Percentiles rank a stretch among this genome's conserved stretches.
phyloP scores from a whole-genome alignment of 2,113 vertebrate species.

The Rhinichthys klamathensis region DNA sequence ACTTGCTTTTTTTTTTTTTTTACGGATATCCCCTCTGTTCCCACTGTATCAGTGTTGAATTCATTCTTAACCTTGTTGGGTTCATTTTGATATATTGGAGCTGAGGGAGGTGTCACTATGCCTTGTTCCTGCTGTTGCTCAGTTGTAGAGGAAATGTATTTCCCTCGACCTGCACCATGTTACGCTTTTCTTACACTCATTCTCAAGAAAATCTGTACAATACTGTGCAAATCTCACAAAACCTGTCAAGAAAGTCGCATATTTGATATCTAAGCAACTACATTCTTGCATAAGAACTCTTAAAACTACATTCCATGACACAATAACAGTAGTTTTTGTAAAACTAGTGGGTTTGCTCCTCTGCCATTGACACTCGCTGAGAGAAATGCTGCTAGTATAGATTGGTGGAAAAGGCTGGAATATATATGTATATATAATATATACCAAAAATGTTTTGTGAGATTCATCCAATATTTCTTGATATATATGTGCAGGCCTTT shows the following conservation, averaged over 20 bases:
- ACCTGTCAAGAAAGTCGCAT: background rate
- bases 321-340: no score
- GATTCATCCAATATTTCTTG: background rate
- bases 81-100: background rate
- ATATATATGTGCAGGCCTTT: constrained; percentile 6
- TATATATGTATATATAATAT: no score
- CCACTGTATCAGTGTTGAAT: background rate
- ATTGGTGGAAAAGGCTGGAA: no score
- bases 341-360: no score
- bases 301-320: no score
- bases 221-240: constrained; percentile 4
- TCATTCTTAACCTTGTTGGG: background rate
- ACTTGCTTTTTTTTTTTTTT: background rate
- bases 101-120: background rate
- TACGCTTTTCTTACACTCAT: background rate
- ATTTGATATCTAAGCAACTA: no score
- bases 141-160: background rate
- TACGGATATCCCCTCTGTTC: background rate
- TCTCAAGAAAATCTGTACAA: background rate
- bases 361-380: no score
- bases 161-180: background rate
- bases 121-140: constrained; percentile 3
- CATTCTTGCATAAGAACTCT: no score
- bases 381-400: no score
- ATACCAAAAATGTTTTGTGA: constrained; percentile 7